Evolutionary conservation across 2,113 vertebrate species (phyloP).

Genomic region (Rafetus swinhoei): DNA sequence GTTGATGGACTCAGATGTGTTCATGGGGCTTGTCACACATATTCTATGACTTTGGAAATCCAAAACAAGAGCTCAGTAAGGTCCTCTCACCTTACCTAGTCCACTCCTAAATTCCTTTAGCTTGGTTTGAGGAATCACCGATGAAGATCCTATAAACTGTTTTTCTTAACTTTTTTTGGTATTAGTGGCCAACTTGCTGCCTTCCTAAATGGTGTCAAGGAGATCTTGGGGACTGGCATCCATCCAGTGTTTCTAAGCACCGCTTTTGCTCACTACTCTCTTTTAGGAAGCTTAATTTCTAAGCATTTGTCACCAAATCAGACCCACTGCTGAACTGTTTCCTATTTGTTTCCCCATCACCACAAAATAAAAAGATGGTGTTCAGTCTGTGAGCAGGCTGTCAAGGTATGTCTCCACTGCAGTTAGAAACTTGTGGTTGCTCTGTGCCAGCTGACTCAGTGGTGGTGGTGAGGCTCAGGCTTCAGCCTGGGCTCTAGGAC

Average conservation of each 20-base stretch:
- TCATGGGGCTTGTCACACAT: conserved; percentile 18
- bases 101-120: background rate
- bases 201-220: background rate
- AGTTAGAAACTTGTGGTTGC: background rate
- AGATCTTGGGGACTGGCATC: background rate
- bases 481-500: background rate
- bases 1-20: background rate
- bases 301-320: background rate
- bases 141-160: background rate
- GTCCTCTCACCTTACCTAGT: background rate
- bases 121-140: background rate
- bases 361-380: background rate
- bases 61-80: background rate
- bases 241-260: background rate
- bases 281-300: background rate
- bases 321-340: background rate
- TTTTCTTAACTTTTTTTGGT: background rate
- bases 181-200: background rate
- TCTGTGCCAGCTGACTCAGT: background rate
- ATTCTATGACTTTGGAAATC: conserved; percentile 21
- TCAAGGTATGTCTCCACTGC: background rate
- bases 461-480: background rate
- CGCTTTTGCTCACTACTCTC: background rate
- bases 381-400: background rate
- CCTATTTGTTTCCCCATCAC: background rate